A percentile compares a stretch with the other conserved stretches of the same genome.
Evolutionary conservation across 2,113 vertebrate species (phyloP).

Genomic region (Neofelis nebulosa): DNA sequence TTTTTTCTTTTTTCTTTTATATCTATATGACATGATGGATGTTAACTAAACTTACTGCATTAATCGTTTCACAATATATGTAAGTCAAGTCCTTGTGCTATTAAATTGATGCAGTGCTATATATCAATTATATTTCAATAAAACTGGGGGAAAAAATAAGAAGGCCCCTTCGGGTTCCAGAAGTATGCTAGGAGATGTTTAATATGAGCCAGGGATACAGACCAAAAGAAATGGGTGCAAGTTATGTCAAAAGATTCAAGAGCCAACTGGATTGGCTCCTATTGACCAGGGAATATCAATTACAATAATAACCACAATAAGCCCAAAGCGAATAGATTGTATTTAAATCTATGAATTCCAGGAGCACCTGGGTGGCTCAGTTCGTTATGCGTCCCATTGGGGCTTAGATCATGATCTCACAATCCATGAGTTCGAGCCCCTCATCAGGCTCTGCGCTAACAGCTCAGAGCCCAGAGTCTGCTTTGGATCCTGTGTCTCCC

Average conservation of each 20-base stretch:
- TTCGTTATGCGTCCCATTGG: too few relatives aligned
- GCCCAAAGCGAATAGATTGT: neutral
- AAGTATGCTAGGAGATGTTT: neutral
- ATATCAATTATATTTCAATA: neutral
- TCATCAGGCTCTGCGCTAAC: too few relatives aligned
- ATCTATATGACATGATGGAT: neutral
- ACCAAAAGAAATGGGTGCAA: neutral
- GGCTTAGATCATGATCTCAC: too few relatives aligned
- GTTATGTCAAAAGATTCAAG: neutral
- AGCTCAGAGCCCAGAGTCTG: too few relatives aligned
- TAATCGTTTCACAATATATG: neutral
- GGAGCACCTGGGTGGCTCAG: too few relatives aligned
- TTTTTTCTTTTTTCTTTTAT: neutral
- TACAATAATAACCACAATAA: neutral
- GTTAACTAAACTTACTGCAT: neutral
- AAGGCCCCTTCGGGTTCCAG: neutral
- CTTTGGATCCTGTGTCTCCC: too few relatives aligned
- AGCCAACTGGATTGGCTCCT: neutral
- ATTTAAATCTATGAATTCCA: neutral
- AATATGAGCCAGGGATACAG: neutral
- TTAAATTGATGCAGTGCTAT: neutral
- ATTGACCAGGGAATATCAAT: neutral
- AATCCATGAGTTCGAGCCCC: too few relatives aligned
- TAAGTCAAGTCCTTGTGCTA: neutral
- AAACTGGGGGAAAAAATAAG: neutral